Percentiles rank a stretch among this genome's conserved stretches.
These are phyloP conservation scores for Plodia interpunctella DNA, from an alignment of 1,140 invertebrate genomes.

Conservation along the genomic window DNA sequence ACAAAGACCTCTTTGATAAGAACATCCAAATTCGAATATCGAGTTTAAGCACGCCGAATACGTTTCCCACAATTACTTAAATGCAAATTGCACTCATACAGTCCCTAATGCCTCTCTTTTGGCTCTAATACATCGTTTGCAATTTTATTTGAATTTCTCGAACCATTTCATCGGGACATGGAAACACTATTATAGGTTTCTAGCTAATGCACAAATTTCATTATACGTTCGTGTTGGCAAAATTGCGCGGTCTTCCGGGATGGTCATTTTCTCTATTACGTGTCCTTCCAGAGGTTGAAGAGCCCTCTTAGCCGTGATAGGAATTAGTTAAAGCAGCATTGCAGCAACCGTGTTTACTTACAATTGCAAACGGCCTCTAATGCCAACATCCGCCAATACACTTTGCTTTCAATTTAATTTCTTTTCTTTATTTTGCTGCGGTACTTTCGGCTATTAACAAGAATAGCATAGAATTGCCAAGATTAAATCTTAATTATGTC, in stretches of 20 bases:
- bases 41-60: constrained; percentile 16
- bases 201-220: constrained; percentile 55
- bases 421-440: constrained; percentile 25
- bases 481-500: constrained; percentile 12
- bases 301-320: constrained; percentile 50
- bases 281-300: constrained; percentile 29
- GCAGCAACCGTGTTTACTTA: constrained; percentile 52
- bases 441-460: constrained; percentile 26
- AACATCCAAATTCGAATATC: constrained; percentile 57
- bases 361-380: constrained; percentile 59
- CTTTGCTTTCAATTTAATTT: constrained; percentile 45
- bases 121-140: constrained; percentile 47
- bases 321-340: constrained; percentile 59
- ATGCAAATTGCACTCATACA: constrained; percentile 52
- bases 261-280: constrained; percentile 41
- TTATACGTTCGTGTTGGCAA: constrained; percentile 53
- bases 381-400: constrained; percentile 49
- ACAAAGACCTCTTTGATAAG: constrained; percentile 19
- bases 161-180: constrained; percentile 31
- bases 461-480: constrained; percentile 10
- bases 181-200: constrained; percentile 54
- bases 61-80: constrained; percentile 29
- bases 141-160: constrained; percentile 50
- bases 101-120: constrained; percentile 34
- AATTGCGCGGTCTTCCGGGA: constrained; percentile 33